These are phyloP conservation scores for Oryctolagus cuniculus DNA, from an alignment of 2,113 vertebrate species.

Conservation along the genomic window DNA sequence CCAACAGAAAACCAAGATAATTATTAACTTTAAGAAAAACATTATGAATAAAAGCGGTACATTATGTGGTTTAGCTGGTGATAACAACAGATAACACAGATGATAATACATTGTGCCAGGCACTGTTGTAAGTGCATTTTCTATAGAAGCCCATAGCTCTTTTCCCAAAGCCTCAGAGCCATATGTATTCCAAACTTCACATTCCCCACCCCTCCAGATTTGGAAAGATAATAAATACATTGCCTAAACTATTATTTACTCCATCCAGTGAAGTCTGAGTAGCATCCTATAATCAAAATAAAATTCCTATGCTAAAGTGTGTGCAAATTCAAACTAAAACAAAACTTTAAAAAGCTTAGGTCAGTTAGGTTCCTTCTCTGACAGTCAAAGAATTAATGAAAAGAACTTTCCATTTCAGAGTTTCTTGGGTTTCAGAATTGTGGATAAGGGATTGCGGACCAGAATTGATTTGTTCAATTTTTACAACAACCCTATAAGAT, in stretches of 20 bases:
- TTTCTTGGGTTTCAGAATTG: slow-evolving; percentile 30
- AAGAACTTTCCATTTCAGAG: neutral
- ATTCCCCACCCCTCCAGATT: neutral
- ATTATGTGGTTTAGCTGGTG: neutral
- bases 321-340: neutral
- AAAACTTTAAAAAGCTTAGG: slow-evolving; percentile 38
- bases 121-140: neutral
- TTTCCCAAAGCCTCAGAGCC: neutral
- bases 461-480: neutral
- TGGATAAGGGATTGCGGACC: neutral
- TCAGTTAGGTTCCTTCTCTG: neutral
- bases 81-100: neutral
- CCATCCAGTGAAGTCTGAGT: neutral
- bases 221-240: neutral
- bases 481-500: neutral
- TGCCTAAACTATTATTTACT: neutral
- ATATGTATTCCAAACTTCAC: neutral
- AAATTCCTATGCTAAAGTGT: slow-evolving; percentile 3
- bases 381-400: neutral
- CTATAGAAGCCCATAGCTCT: neutral
- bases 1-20: slow-evolving; percentile 27
- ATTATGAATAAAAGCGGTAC: neutral
- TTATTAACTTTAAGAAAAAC: slow-evolving; percentile 31
- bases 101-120: neutral
- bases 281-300: slow-evolving; percentile 17